Evolutionary conservation across 2,888 invertebrate species (phyloP), one percentile per base, ranked within the genome.

Genomic region (Carpatolechia fugitivella): DNA sequence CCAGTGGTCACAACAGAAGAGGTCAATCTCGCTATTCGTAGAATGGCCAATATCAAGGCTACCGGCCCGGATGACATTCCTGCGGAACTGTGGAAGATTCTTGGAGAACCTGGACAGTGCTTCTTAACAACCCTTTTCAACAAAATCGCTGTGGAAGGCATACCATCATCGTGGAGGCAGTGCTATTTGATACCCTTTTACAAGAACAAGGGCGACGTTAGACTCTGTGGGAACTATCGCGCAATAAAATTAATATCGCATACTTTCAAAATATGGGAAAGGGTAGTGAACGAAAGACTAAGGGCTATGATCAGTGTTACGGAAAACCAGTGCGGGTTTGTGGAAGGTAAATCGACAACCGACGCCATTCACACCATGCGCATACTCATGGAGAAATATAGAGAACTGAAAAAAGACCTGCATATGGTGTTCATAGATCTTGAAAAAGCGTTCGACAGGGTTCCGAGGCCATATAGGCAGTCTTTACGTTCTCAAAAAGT

Each of bases 241-340:
- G 58, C 36, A 10, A 61, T 61, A 4, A 61, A 61, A 14, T 31
- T 60, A 1, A 61, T 50, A 8, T 59, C 60, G 13, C 61, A 61
- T 20, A 57, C 56, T 8, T 41, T 59, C 10, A 59, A 61, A 44
- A 59, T 46, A 24, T 46, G 46, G 46, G 46, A 46, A 24, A 24
- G 46, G 36, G 38, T 54, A 40, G 38, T 56, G 29, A 52, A 48
- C 31, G 48, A 40, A 44, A 29, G 36, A 13, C n/a, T 46, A 4
- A 6, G 7, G 3, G 5, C 1, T 1, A 10, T 46, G 11, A 46
- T 11, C 10, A 29, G 6, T 8, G n/a, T 46, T 13, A 24, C 46
- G 3, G 24, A 20, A 24, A 46, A 46, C 13, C 46, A 46, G 6
- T 46, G 46, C 53, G 13, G 57, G 41, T 61, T 62, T 31, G 36